A percentile compares a stretch with the other conserved stretches of the same genome.
Conservation (phyloP, 2,888 invertebrate genomes). For the Fissipunctia ypsillon region DNA sequence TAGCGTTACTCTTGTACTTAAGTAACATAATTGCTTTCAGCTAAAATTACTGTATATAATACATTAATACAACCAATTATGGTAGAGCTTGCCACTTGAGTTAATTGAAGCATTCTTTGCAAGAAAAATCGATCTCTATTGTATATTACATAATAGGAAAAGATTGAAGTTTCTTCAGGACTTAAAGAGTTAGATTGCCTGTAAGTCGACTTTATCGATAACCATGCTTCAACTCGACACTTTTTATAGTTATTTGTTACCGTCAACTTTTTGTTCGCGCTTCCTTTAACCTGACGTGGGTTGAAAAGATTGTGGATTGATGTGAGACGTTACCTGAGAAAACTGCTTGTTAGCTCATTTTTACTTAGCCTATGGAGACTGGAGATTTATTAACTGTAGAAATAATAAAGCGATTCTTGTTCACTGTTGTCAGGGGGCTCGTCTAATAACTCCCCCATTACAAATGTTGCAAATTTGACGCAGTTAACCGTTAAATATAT, state of each 20-base stretch:
- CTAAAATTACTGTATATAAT: background rate
- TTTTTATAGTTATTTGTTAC: constrained; percentile 58
- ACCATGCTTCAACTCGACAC: constrained; percentile 22
- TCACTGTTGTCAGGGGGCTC: constrained; percentile 47
- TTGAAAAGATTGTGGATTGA: constrained; percentile 43
- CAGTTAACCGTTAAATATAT: constrained; percentile 77
- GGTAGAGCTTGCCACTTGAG: background rate
- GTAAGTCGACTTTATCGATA: constrained; percentile 54
- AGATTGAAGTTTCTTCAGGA: constrained; percentile 26
- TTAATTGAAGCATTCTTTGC: background rate
- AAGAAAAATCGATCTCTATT: constrained; percentile 13
- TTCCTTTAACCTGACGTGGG: constrained; percentile 52
- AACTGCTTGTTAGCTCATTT: background rate
- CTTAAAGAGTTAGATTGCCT: constrained; percentile 48
- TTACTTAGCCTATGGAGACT: background rate
- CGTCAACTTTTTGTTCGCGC: constrained; percentile 53
- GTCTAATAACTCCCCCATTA: constrained; percentile 63
- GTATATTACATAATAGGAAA: constrained; percentile 7
- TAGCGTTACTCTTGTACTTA: background rate
- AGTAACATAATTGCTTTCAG: background rate
- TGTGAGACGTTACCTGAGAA: constrained; percentile 16
- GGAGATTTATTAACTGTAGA: constrained; percentile 1
- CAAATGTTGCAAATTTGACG: constrained; percentile 66
- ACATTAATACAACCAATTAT: background rate
- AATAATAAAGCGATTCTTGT: constrained; percentile 50